These are phyloP conservation scores for Microctonus hyperodae DNA, from an alignment of 2,888 invertebrate species.

Conservation along the genomic window DNA sequence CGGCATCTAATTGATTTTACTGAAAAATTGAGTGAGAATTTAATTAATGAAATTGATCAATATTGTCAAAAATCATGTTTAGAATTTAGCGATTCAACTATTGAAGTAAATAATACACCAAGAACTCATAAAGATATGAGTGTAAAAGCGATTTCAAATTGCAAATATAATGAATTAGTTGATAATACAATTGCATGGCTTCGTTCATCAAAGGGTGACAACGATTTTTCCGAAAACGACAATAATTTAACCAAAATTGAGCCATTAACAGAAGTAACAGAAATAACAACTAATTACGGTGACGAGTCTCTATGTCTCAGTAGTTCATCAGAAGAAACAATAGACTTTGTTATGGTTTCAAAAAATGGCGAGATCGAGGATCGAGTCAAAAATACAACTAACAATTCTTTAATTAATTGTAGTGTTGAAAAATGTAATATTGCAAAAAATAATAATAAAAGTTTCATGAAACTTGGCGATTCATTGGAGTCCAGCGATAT, in stretches of 20 bases:
- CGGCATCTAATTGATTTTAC: constrained; percentile 77
- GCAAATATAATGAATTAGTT: constrained; percentile 46
- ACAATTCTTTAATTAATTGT: constrained; percentile 9
- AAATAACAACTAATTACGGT: constrained; percentile 33
- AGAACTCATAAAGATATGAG: background rate
- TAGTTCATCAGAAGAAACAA: constrained; percentile 46
- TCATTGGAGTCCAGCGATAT: constrained; percentile 75
- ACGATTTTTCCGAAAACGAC: constrained; percentile 41
- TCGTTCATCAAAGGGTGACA: constrained; percentile 37
- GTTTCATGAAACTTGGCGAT: constrained; percentile 70
- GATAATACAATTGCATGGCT: constrained; percentile 46
- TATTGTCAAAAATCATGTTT: constrained; percentile 57
- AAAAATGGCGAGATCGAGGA: constrained; percentile 45
- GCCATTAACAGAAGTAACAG: constrained; percentile 25
- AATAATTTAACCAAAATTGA: constrained; percentile 46
- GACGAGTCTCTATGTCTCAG: constrained; percentile 27
- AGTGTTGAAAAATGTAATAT: constrained; percentile 62
- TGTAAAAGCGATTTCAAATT: constrained; percentile 23
- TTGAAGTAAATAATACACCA: constrained; percentile 2
- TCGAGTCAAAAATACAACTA: constrained; percentile 39
- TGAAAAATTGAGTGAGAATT: constrained; percentile 70
- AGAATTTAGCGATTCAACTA: constrained; percentile 44
- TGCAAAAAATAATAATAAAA: constrained; percentile 61
- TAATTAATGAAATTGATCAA: constrained; percentile 77
- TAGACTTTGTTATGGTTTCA: constrained; percentile 53